These are phyloP conservation scores for Hylaeus anthracinus DNA, from an alignment of 1,140 invertebrate species.

Conservation along the genomic window DNA sequence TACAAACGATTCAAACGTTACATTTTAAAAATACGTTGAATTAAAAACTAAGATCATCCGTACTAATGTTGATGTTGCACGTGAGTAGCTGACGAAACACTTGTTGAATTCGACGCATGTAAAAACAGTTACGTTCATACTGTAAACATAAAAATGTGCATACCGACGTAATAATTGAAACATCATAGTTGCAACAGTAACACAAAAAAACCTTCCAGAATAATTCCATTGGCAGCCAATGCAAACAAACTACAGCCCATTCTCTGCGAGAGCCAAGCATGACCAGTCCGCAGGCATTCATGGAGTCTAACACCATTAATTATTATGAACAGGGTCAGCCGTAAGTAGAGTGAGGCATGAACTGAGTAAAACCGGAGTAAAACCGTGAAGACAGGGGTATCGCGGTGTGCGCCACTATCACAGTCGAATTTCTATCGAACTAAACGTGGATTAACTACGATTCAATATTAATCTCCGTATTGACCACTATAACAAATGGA, in stretches of 20 bases:
- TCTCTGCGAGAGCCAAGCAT: constrained; percentile 42
- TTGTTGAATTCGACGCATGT: no score
- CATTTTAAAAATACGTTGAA: no score
- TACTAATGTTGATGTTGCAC: no score
- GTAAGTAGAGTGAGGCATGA: constrained; percentile 65
- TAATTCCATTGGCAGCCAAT: constrained; percentile 5
- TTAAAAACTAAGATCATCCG: no score
- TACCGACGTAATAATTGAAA: no score
- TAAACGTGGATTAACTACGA: background rate
- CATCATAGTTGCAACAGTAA: no score
- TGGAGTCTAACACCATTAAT: constrained; percentile 61
- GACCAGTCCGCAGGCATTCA: constrained; percentile 43
- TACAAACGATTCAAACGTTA: no score
- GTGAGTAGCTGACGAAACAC: no score
- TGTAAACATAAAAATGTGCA: no score
- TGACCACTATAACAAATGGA: constrained; percentile 1
- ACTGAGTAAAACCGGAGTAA: constrained; percentile 38
- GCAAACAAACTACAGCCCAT: constrained; percentile 8
- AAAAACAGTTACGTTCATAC: no score
- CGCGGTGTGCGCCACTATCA: background rate
- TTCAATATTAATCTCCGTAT: background rate
- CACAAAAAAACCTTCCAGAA: background rate
- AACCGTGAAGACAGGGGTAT: constrained; percentile 35
- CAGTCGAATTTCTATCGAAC: background rate
- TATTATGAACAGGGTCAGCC: constrained; percentile 64